Evolutionary conservation across 92 coral and sea anemone species (phyloP).

Genomic region (Siderastrea radians): DNA sequence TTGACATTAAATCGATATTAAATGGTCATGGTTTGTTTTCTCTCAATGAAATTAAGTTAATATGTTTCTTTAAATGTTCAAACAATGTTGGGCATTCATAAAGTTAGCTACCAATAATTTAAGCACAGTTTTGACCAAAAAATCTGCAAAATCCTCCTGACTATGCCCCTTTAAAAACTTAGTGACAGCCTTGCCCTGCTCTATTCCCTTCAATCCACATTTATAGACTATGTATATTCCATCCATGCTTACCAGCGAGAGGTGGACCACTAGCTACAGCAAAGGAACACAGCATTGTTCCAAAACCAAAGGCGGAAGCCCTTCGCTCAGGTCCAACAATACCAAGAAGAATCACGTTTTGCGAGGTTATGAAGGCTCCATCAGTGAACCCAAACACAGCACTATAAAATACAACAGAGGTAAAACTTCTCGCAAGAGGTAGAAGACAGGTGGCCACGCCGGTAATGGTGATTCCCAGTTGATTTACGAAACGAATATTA

Average conservation of each 20-base stretch:
- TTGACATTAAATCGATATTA: too few species aligned
- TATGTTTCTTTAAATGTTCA: too few species aligned
- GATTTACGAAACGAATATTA: constrained; percentile 40
- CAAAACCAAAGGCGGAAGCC: constrained; percentile 69
- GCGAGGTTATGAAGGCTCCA: constrained; percentile 54
- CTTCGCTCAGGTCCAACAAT: constrained; percentile 41
- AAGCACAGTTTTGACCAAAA: too few species aligned
- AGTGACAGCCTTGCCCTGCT: too few species aligned
- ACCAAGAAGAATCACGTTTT: constrained; percentile 29
- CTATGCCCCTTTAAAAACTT: too few species aligned
- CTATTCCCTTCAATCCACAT: too few species aligned
- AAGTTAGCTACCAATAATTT: too few species aligned
- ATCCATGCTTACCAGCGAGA: constrained; percentile 49
- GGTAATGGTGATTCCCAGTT: constrained; percentile 27
- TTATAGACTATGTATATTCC: neutral
- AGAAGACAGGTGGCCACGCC: constrained; percentile 33
- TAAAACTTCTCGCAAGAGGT: constrained; percentile 44
- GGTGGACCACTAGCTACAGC: constrained; percentile 61
- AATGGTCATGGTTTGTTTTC: too few species aligned
- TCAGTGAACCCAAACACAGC: constrained; percentile 52
- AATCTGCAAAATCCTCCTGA: too few species aligned
- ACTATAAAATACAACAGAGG: constrained; percentile 39
- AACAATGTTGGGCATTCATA: too few species aligned
- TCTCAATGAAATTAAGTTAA: too few species aligned
- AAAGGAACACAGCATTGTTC: constrained; percentile 13